Conservation (phyloP, 2,888 invertebrate genomes). For the Cephalotes varians region DNA sequence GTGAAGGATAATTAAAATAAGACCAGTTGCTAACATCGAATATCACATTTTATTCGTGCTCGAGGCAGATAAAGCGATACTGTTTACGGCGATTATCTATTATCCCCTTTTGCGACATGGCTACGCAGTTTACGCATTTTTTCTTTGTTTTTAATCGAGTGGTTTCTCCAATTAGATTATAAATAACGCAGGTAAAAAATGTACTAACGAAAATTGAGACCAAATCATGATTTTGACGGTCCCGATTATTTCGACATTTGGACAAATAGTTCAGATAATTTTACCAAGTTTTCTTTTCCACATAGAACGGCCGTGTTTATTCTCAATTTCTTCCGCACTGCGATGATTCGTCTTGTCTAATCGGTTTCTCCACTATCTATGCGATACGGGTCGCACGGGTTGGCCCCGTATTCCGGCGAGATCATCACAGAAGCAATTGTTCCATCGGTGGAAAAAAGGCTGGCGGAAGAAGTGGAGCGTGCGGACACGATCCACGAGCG, state of each 20-base stretch:
- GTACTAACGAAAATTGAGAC: not conserved
- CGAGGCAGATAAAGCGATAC: conserved; percentile 51
- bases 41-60: conserved; percentile 41
- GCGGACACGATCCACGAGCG: conserved; percentile 1
- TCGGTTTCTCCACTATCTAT: not conserved
- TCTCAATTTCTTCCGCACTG: not conserved
- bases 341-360: conserved; percentile 2
- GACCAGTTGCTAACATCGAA: conserved; percentile 46
- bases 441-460: conserved; percentile 7
- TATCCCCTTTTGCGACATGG: conserved; percentile 34
- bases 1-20: conserved; percentile 57
- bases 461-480: conserved; percentile 52
- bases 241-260: not conserved
- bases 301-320: not conserved
- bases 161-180: conserved; percentile 7
- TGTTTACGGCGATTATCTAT: conserved; percentile 63
- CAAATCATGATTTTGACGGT: not conserved
- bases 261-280: not conserved
- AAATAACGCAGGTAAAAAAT: not conserved
- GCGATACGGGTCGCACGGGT: conserved; percentile 13
- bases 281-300: conserved; percentile 9
- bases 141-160: not conserved
- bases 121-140: conserved; percentile 32
- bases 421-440: conserved; percentile 43
- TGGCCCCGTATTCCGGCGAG: conserved; percentile 28